phyloP scores from a whole-genome alignment of 2,888 invertebrate genomes.

The Selenia dentaria region DNA sequence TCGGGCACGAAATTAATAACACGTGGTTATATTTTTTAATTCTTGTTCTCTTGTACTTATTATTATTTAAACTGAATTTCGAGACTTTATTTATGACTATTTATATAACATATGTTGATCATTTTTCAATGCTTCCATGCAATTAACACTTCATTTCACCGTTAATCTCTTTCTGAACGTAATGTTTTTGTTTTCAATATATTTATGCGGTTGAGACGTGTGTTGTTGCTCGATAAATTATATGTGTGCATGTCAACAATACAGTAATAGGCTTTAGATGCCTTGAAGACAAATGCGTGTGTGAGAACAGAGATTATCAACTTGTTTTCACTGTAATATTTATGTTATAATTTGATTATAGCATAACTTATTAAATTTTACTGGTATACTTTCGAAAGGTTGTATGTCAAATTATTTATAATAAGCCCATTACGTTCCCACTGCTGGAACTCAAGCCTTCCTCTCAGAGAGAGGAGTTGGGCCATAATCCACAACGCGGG shows the following conservation, averaged over 20 bases:
- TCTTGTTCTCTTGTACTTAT: slow-evolving; percentile 80
- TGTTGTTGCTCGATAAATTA: slow-evolving; percentile 53
- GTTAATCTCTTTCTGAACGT: slow-evolving; percentile 73
- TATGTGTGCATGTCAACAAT: slow-evolving; percentile 52
- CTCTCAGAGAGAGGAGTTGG: too few relatives aligned
- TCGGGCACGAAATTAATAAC: slow-evolving; percentile 80
- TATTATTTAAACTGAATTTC: slow-evolving; percentile 84
- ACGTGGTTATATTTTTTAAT: slow-evolving; percentile 76
- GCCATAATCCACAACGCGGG: too few relatives aligned
- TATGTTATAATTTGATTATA: too few relatives aligned
- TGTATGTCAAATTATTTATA: too few relatives aligned
- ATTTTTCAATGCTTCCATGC: slow-evolving; percentile 83
- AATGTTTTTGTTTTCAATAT: slow-evolving; percentile 60
- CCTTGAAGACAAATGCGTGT: slow-evolving; percentile 39
- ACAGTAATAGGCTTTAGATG: slow-evolving; percentile 44
- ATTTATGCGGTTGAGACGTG: slow-evolving; percentile 51
- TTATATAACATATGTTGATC: slow-evolving; percentile 84
- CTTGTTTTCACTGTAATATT: not conserved
- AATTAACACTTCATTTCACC: slow-evolving; percentile 83
- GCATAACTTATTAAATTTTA: too few relatives aligned
- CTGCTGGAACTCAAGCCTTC: too few relatives aligned
- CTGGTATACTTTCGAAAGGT: too few relatives aligned
- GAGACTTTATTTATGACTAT: slow-evolving; percentile 81
- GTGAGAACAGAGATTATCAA: slow-evolving; percentile 11
- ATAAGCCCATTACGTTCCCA: too few relatives aligned